Base-by-base conservation (phyloP, 2,113 vertebrate genomes). In the Cyprinodon variegatus region DNA sequence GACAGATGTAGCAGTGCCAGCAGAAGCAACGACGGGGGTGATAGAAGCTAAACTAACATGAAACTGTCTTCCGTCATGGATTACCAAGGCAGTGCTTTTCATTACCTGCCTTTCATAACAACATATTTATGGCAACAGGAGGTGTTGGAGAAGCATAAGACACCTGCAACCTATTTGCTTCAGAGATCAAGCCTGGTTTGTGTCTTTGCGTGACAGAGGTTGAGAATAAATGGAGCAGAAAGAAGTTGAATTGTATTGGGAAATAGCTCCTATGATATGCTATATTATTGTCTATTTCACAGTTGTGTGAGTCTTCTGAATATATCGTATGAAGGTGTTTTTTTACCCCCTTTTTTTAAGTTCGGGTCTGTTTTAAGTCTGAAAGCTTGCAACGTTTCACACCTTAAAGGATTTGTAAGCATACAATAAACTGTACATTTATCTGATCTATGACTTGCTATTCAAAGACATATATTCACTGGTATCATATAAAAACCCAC, bases 71-170 rank as follows among this genome's bases (percentile, higher is more conserved):
- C 64, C 48, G 82, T 87, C 85, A 66, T 4, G 40, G 92, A 78
- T 79, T 74, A 80, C 85, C 90, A 83, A 85, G 74, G 41, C 74
- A 88, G 67, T 4, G 68, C 72, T 84, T 90, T 89, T 92, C 93
- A 88, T 92, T 91, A 90, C 90, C 89, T 87, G 88, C 85, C 79
- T 92, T 93, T 93, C 89, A 93, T 86, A 89, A 87, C 78, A 83
- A 83, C 83, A 88, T 91, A 93, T 94, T 92, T 91, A 92, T 86
- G 84, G 86, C 79, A 79, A 84, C 77, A 76, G 81, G 82, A 88
- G 79, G 79, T 85, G 88, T 80, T 63, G 72, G 77, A 72, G 75
- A 81, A 74, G 73, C 79, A 73, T 67, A 72, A 76, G 78, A 89
- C 76, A 88, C 85, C 82, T 84, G 86, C 82, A 83, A 72, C 70